phyloP scores from a whole-genome alignment of 2,888 invertebrate species.

The Ectobius pallidus region DNA sequence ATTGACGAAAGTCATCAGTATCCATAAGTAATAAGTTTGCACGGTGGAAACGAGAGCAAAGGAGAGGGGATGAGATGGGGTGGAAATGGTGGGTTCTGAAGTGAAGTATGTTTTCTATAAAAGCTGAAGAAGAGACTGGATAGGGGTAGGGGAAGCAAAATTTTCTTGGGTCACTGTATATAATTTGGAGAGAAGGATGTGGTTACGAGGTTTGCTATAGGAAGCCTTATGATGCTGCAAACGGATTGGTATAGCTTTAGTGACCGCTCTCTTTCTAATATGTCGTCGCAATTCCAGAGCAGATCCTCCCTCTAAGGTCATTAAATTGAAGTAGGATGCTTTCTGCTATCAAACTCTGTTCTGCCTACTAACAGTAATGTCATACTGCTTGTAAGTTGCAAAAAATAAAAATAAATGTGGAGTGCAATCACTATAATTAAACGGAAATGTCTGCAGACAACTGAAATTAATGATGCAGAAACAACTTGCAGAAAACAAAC shows the following conservation, averaged over 20 bases:
- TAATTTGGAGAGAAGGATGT: slow-evolving; percentile 39
- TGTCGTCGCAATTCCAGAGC: background rate
- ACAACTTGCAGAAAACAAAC: too few species aligned
- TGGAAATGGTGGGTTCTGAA: slow-evolving; percentile 51
- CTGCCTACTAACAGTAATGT: too few species aligned
- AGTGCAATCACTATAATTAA: too few species aligned
- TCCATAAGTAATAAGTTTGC: slow-evolving; percentile 46
- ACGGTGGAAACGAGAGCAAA: slow-evolving; percentile 30
- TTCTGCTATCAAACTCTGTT: too few species aligned
- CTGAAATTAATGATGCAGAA: too few species aligned
- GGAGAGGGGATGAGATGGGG: slow-evolving; percentile 47
- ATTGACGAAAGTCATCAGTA: slow-evolving; percentile 46
- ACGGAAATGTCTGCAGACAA: too few species aligned
- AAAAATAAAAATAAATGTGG: too few species aligned
- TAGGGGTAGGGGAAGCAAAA: slow-evolving; percentile 44
- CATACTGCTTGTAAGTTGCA: too few species aligned
- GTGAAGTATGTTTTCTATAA: slow-evolving; percentile 32
- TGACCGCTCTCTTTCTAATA: background rate
- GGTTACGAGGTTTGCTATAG: slow-evolving; percentile 33
- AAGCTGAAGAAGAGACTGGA: slow-evolving; percentile 46
- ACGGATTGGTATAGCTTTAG: background rate
- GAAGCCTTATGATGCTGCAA: background rate
- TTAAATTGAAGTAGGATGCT: background rate
- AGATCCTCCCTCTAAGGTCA: background rate
- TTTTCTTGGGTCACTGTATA: slow-evolving; percentile 41